Percentiles rank a stretch among this genome's conserved stretches.
Conservation (phyloP, 2,113 vertebrate genomes). For the Myocastor coypus region DNA sequence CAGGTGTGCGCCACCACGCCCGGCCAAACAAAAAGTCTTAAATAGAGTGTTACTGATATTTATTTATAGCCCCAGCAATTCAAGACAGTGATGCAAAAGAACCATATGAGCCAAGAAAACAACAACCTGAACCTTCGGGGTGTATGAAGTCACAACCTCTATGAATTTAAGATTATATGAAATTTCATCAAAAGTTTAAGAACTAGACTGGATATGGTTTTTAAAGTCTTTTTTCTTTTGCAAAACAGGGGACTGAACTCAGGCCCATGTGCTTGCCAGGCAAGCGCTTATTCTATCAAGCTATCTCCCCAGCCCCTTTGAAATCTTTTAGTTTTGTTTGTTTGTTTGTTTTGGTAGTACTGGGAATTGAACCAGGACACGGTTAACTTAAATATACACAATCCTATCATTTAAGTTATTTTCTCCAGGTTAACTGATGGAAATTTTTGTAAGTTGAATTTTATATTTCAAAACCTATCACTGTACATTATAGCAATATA, state of each 20-base stretch:
- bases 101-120: not conserved
- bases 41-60: not conserved
- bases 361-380: not conserved
- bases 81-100: not conserved
- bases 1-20: no score
- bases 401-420: constrained; percentile 79
- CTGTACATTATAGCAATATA: constrained; percentile 81
- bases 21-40: not conserved
- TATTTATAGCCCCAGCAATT: not conserved
- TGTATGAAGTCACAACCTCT: not conserved
- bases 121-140: not conserved
- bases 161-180: not conserved
- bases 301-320: no score
- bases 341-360: not conserved
- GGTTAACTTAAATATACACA: constrained; percentile 80
- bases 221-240: not conserved
- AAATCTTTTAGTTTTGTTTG: not conserved
- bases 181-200: constrained; percentile 47
- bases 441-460: constrained; percentile 86
- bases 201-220: constrained; percentile 2
- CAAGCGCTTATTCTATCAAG: no score
- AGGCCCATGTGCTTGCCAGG: no score
- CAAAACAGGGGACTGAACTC: no score
- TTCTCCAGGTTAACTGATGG: constrained; percentile 82
- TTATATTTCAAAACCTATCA: constrained; percentile 81